Percentiles rank a stretch among this genome's conserved stretches.
Evolutionary conservation across 1,140 invertebrate species (phyloP).

Genomic region (Campoletis sonorensis): DNA sequence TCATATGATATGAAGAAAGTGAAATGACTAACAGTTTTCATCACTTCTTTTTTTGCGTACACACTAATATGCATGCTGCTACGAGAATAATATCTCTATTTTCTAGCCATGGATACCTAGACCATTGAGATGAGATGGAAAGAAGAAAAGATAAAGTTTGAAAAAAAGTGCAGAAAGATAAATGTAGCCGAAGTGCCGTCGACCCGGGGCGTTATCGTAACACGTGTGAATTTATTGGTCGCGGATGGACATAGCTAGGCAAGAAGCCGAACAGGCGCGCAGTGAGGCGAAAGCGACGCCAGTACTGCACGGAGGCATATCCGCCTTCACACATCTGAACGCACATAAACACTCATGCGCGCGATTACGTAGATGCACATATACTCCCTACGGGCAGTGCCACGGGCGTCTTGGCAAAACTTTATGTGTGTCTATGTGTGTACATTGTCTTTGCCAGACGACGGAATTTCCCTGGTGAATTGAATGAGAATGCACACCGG

Average conservation of each 20-base stretch:
- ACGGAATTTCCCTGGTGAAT: conserved; percentile 64
- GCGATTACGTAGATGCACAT: conserved; percentile 9
- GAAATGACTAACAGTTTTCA: not conserved
- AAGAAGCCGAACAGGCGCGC: conserved; percentile 19
- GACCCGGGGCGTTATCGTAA: conserved; percentile 42
- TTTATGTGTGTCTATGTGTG: conserved; percentile 60
- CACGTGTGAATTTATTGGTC: conserved; percentile 54
- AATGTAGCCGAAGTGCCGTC: conserved; percentile 30
- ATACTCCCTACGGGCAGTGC: conserved; percentile 28
- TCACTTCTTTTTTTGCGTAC: not conserved
- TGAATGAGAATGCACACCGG: conserved; percentile 56
- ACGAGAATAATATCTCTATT: not conserved
- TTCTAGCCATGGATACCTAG: not conserved
- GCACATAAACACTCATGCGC: not conserved
- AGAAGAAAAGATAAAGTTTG: conserved; percentile 4
- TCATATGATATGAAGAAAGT: not conserved
- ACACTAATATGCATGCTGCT: not conserved
- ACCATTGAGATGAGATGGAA: conserved; percentile 21
- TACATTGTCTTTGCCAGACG: conserved; percentile 55
- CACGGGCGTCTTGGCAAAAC: conserved; percentile 59
- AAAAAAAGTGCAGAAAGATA: conserved; percentile 43
- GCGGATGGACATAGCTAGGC: conserved; percentile 30
- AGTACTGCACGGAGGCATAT: not conserved
- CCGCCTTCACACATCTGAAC: not conserved
- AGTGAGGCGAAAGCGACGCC: conserved; percentile 32